Percentiles rank a stretch among this genome's conserved stretches.
Conservation (phyloP, 2,888 invertebrate genomes). For the Aquatica leii region DNA sequence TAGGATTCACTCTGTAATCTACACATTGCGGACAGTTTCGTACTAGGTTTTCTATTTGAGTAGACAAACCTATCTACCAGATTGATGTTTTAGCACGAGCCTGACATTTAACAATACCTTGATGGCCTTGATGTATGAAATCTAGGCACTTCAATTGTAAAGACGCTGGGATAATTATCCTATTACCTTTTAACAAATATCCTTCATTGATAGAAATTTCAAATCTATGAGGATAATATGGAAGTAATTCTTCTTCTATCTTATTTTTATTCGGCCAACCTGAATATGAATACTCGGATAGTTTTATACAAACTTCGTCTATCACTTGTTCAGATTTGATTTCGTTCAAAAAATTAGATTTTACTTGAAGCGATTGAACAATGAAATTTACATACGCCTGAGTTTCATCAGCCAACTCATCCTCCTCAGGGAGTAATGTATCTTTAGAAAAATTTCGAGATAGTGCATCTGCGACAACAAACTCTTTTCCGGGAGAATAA, state of each 20-base stretch:
- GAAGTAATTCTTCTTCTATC: background rate
- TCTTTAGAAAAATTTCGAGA: conserved; percentile 11
- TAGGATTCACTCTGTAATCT: background rate
- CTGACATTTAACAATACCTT: conserved; percentile 43
- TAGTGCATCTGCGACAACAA: conserved; percentile 25
- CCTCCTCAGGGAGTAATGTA: background rate
- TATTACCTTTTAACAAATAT: conserved; percentile 7
- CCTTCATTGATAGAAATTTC: background rate
- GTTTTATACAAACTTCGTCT: background rate
- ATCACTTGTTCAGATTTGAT: conserved; percentile 5
- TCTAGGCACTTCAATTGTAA: conserved; percentile 37
- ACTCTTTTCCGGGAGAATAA: conserved; percentile 45
- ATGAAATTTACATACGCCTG: background rate
- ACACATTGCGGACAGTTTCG: background rate
- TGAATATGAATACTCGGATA: conserved; percentile 11
- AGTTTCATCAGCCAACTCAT: background rate
- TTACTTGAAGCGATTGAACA: background rate
- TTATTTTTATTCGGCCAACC: conserved; percentile 15
- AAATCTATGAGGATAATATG: conserved; percentile 12
- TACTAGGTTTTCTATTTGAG: conserved; percentile 10
- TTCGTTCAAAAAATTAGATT: background rate
- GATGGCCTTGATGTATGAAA: conserved; percentile 44
- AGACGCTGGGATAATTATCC: conserved; percentile 40
- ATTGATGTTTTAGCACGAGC: conserved; percentile 39
- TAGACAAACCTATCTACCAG: conserved; percentile 38